Evolutionary conservation across 2,113 vertebrate genomes (phyloP).

Genomic region (Grammomys surdaster): DNA sequence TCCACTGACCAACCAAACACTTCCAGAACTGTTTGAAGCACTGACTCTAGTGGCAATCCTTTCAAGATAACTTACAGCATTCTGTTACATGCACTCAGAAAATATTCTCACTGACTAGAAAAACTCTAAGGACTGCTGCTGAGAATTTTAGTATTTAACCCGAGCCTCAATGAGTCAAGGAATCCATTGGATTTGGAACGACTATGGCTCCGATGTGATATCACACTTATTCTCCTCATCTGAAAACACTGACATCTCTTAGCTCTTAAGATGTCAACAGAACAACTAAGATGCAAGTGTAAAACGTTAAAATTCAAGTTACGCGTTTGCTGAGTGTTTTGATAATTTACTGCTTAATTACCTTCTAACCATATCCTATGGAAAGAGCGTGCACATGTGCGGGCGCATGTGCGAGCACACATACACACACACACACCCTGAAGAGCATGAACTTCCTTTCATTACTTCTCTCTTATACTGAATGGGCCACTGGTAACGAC

Average conservation of each 20-base stretch:
- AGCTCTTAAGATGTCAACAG: constrained; percentile 57
- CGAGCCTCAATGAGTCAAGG: constrained; percentile 10
- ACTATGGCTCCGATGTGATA: constrained; percentile 4
- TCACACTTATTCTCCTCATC: constrained; percentile 40
- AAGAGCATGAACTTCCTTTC: constrained; percentile 50
- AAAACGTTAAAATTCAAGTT: neutral
- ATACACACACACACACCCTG: neutral
- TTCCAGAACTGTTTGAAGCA: constrained; percentile 40
- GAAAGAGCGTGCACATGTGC: constrained; percentile 62
- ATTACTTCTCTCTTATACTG: constrained; percentile 5
- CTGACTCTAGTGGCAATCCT: constrained; percentile 60
- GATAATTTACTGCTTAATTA: constrained; percentile 77
- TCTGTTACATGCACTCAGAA: constrained; percentile 46
- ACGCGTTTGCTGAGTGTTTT: neutral
- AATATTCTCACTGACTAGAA: constrained; percentile 53
- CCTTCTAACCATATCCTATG: constrained; percentile 65
- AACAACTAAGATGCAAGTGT: constrained; percentile 14
- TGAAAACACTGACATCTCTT: constrained; percentile 51
- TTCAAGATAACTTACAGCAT: constrained; percentile 57
- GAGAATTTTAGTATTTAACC: constrained; percentile 1
- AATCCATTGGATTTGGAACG: neutral
- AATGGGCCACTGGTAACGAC: neutral
- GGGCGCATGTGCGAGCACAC: neutral
- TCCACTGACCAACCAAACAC: constrained; percentile 47
- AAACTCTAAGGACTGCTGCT: constrained; percentile 21